Evolutionary conservation across 1,140 invertebrate species (phyloP).

Genomic region (Neodiprion lecontei): DNA sequence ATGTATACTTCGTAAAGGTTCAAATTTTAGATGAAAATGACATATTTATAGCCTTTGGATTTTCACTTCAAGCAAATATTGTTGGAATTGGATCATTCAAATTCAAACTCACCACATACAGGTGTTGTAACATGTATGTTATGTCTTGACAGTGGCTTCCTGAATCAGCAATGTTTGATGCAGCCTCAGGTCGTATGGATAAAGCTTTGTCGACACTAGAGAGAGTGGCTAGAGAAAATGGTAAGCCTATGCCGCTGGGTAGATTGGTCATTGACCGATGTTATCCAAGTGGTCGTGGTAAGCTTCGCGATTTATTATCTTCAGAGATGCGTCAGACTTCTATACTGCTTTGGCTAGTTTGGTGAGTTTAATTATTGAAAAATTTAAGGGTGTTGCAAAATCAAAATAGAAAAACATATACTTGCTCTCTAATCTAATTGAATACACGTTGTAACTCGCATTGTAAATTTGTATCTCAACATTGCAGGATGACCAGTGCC

Average conservation of each 20-base stretch:
- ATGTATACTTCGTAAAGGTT: too few species aligned
- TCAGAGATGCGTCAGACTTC: slow-evolving; percentile 84
- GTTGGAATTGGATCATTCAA: too few species aligned
- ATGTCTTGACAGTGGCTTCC: slow-evolving; percentile 80
- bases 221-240: slow-evolving; percentile 87
- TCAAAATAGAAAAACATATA: too few species aligned
- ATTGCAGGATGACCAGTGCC: slow-evolving; percentile 86
- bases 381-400: background rate
- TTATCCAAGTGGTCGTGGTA: slow-evolving; percentile 69
- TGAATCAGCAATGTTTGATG: slow-evolving; percentile 89
- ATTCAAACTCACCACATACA: too few species aligned
- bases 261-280: slow-evolving; percentile 81
- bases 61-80: too few species aligned
- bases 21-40: too few species aligned
- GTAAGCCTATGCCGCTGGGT: slow-evolving; percentile 86
- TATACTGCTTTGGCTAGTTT: slow-evolving; percentile 92
- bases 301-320: slow-evolving; percentile 79
- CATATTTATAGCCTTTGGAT: too few species aligned
- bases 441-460: slow-evolving; percentile 6
- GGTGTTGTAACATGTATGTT: too few species aligned
- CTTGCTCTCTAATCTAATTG: background rate
- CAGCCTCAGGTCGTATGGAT: slow-evolving; percentile 84
- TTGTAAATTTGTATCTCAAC: slow-evolving; percentile 19
- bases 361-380: slow-evolving; percentile 64
- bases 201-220: slow-evolving; percentile 86